Evolutionary conservation across 2,797 vertebrate genomes (phyloP).

Genomic region (Picus viridis): DNA sequence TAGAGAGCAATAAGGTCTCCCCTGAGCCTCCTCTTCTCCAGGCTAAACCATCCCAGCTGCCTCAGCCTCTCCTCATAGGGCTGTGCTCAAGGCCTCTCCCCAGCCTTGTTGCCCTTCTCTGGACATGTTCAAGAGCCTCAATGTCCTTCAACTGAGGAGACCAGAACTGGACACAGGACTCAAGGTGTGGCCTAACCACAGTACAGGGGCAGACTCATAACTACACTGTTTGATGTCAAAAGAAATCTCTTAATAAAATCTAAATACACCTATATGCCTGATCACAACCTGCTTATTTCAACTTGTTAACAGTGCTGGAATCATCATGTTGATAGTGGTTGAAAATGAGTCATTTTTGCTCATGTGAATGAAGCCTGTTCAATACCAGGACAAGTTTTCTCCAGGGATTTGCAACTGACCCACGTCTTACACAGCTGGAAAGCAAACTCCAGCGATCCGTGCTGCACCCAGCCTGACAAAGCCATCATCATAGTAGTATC

Average conservation of each 20-base stretch:
- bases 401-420: not conserved
- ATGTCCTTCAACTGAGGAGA: no score
- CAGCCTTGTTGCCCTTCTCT: no score
- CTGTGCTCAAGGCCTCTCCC: no score
- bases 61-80: no score
- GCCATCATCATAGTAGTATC: no score
- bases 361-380: slow-evolving; percentile 3
- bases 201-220: not conserved
- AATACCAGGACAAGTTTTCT: not conserved
- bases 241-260: slow-evolving; percentile 50
- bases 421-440: not conserved
- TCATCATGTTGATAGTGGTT: not conserved
- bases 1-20: no score
- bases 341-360: slow-evolving; percentile 40
- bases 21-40: no score
- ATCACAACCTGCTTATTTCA: slow-evolving; percentile 41
- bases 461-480: not conserved
- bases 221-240: not conserved
- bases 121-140: no score
- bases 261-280: not conserved
- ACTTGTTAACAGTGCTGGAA: slow-evolving; percentile 46
- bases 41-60: no score
- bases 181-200: no score
- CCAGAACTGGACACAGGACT: no score
- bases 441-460: not conserved